phyloP scores from a whole-genome alignment of 1,140 invertebrate genomes.

The Aphaenogaster rudis region DNA sequence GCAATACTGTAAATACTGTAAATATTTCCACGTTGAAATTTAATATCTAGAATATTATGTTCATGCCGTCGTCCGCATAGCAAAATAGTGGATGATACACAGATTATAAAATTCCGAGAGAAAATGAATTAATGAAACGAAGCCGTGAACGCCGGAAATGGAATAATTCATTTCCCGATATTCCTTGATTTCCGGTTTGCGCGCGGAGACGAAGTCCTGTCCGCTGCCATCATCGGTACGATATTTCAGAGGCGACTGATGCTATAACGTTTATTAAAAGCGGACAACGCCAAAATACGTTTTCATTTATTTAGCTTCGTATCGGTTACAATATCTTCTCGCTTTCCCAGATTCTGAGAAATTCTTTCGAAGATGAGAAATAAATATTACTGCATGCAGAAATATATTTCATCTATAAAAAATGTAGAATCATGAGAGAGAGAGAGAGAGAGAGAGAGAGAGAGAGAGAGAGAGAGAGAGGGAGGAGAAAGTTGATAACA shows the following conservation, averaged over 20 bases:
- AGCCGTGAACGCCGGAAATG: slow-evolving; percentile 77
- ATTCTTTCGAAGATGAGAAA: background rate
- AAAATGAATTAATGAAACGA: slow-evolving; percentile 59
- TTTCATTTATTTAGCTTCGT: background rate
- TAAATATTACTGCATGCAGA: background rate
- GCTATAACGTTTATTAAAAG: background rate
- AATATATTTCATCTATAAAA: background rate
- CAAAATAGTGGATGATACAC: background rate
- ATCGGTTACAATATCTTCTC: background rate
- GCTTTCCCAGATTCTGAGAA: background rate
- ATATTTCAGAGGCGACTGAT: background rate
- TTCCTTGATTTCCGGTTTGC: slow-evolving; percentile 79
- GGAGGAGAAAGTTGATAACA: background rate
- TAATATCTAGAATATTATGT: background rate
- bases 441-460: background rate
- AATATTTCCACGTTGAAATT: background rate
- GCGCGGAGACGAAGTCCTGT: slow-evolving; percentile 34
- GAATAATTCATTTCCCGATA: slow-evolving; percentile 82
- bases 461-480: background rate
- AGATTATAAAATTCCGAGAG: slow-evolving; percentile 14
- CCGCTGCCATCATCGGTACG: background rate
- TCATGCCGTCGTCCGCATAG: background rate
- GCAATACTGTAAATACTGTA: background rate
- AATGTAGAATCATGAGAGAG: background rate
- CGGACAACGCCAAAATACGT: background rate